phyloP scores from a whole-genome alignment of 2,113 vertebrate species.

The Odobenus rosmarus region DNA sequence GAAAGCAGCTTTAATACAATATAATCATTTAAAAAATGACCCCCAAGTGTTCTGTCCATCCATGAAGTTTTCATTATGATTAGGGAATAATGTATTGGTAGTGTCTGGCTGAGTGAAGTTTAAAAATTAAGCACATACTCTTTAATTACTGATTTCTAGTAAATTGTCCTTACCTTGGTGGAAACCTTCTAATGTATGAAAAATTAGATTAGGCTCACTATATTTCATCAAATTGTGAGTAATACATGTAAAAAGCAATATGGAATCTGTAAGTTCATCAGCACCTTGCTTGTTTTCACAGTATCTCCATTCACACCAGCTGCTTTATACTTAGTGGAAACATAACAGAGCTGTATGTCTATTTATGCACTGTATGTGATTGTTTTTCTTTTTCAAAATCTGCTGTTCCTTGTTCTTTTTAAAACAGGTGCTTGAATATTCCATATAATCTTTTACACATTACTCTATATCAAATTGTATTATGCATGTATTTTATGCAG shows the following conservation, averaged over 20 bases:
- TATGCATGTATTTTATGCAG: conserved; percentile 29
- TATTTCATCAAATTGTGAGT: neutral
- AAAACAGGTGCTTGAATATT: conserved; percentile 67
- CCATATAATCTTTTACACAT: conserved; percentile 25
- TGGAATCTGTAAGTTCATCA: conserved; percentile 48
- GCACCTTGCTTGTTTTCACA: conserved; percentile 32
- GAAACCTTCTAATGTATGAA: conserved; percentile 5
- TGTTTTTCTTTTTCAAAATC: conserved; percentile 53
- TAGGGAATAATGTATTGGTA: neutral
- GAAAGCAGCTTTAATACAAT: neutral
- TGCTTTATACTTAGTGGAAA: conserved; percentile 48
- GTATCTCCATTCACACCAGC: conserved; percentile 19
- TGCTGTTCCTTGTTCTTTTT: conserved; percentile 68
- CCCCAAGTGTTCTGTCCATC: neutral
- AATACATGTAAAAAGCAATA: conserved; percentile 41
- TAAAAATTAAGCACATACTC: neutral
- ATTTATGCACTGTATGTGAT: neutral
- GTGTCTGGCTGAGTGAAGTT: neutral
- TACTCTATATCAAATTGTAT: conserved; percentile 44
- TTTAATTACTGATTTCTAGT: neutral
- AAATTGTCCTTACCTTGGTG: conserved; percentile 21
- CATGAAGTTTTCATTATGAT: neutral
- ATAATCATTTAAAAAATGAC: neutral
- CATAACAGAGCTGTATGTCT: conserved; percentile 52
- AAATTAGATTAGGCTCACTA: neutral